Evolutionary conservation across 2,113 vertebrate genomes (phyloP).

Genomic region (Tamias sibiricus): DNA sequence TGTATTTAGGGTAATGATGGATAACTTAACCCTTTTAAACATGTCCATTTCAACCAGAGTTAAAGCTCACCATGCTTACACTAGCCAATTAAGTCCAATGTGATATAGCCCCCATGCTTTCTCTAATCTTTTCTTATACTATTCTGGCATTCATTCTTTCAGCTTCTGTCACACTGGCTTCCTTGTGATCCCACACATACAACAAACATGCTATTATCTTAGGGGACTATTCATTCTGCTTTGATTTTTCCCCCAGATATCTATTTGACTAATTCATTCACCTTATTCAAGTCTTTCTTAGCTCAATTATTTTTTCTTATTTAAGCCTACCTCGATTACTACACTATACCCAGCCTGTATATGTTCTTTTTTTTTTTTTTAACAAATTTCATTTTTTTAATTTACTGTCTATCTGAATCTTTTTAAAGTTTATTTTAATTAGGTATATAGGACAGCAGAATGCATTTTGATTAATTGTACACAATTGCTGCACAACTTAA

Average conservation of each 20-base stretch:
- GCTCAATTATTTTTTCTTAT: background rate
- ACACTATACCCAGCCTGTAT: background rate
- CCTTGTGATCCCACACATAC: background rate
- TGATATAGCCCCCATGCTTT: background rate
- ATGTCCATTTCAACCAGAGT: background rate
- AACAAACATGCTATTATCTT: background rate
- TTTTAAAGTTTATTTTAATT: too few species aligned
- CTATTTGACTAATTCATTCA: background rate
- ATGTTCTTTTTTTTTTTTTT: background rate
- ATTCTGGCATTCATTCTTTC: background rate
- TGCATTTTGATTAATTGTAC: too few species aligned
- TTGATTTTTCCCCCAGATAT: background rate
- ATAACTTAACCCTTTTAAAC: too few species aligned
- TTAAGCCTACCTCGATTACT: background rate
- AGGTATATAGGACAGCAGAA: too few species aligned
- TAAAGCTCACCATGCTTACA: background rate
- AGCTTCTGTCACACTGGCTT: background rate
- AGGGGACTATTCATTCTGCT: background rate
- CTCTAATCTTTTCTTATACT: background rate
- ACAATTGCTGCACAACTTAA: too few species aligned
- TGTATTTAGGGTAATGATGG: too few species aligned
- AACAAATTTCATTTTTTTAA: too few species aligned
- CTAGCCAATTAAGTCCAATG: background rate
- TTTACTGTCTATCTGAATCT: too few species aligned
- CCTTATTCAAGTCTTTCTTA: background rate